phyloP scores from a whole-genome alignment of 2,888 invertebrate species.

The Acronicta psi region DNA sequence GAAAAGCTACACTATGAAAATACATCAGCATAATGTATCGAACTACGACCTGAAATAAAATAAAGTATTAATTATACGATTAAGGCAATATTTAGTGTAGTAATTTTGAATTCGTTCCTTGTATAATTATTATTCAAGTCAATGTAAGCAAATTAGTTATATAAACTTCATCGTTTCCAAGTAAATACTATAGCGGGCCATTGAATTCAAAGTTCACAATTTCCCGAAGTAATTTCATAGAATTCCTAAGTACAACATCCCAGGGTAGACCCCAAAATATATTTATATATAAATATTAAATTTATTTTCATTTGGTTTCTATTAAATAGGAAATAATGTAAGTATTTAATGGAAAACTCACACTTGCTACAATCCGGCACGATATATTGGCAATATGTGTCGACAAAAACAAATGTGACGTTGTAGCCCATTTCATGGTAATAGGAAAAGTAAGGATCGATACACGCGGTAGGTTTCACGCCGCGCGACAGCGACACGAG shows the following conservation, averaged over 20 bases:
- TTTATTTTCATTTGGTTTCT: conserved; percentile 4
- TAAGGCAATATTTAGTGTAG: too few species aligned
- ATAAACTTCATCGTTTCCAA: conserved; percentile 8
- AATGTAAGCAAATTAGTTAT: conserved; percentile 2
- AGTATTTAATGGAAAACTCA: conserved; percentile 5
- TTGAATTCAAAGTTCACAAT: conserved; percentile 21
- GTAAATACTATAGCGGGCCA: conserved; percentile 10
- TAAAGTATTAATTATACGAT: too few species aligned
- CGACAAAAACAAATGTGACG: conserved; percentile 65
- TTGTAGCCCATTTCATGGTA: conserved; percentile 69
- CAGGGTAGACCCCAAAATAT: neutral
- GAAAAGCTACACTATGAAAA: neutral
- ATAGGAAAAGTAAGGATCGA: conserved; percentile 80
- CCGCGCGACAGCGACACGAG: conserved; percentile 25
- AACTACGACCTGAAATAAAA: too few species aligned
- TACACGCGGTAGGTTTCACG: conserved; percentile 61
- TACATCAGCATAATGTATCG: too few species aligned
- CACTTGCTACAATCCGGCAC: conserved; percentile 14
- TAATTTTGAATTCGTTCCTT: too few species aligned
- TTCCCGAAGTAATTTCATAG: conserved; percentile 21
- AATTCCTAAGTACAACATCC: conserved; percentile 14
- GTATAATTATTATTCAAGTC: conserved; percentile 1
- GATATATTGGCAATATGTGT: conserved; percentile 21
- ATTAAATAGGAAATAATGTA: conserved; percentile 2
- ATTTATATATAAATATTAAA: too few species aligned